phyloP scores from a whole-genome alignment of 2,888 invertebrate species.

The Melanargia galathea region DNA sequence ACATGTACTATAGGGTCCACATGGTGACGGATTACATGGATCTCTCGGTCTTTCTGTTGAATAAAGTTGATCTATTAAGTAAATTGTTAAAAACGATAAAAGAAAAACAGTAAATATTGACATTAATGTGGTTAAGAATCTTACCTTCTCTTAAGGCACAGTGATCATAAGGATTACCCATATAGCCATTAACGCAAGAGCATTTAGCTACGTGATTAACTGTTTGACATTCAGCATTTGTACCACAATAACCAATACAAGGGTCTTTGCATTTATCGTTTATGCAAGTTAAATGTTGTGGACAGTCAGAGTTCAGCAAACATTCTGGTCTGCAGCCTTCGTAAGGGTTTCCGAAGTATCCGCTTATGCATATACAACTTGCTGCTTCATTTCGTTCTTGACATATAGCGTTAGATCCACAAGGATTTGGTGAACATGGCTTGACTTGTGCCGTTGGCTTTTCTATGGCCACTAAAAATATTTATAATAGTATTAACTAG shows the following conservation, averaged over 20 bases:
- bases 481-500: slow-evolving; percentile 7
- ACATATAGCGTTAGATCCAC: slow-evolving; percentile 86
- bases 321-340: slow-evolving; percentile 88
- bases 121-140: neutral
- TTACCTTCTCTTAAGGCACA: slow-evolving; percentile 68
- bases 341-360: slow-evolving; percentile 87
- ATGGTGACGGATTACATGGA: slow-evolving; percentile 89
- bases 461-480: slow-evolving; percentile 44
- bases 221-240: slow-evolving; percentile 87
- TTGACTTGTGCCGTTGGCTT: slow-evolving; percentile 53
- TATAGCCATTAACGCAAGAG: slow-evolving; percentile 84
- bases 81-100: neutral
- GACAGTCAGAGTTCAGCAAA: slow-evolving; percentile 85
- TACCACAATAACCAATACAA: slow-evolving; percentile 89
- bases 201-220: slow-evolving; percentile 90
- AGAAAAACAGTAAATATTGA: neutral
- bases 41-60: slow-evolving; percentile 71
- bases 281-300: slow-evolving; percentile 85
- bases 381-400: slow-evolving; percentile 85
- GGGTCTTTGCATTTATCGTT: slow-evolving; percentile 87
- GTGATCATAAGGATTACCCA: slow-evolving; percentile 86
- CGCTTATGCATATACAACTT: slow-evolving; percentile 86
- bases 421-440: slow-evolving; percentile 84
- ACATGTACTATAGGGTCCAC: slow-evolving; percentile 90
- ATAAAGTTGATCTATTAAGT: slow-evolving; percentile 6